Evolutionary conservation across 2,797 vertebrate genomes (phyloP), one percentile per base, ranked within the genome.

Genomic region (Cuniculus paca): DNA sequence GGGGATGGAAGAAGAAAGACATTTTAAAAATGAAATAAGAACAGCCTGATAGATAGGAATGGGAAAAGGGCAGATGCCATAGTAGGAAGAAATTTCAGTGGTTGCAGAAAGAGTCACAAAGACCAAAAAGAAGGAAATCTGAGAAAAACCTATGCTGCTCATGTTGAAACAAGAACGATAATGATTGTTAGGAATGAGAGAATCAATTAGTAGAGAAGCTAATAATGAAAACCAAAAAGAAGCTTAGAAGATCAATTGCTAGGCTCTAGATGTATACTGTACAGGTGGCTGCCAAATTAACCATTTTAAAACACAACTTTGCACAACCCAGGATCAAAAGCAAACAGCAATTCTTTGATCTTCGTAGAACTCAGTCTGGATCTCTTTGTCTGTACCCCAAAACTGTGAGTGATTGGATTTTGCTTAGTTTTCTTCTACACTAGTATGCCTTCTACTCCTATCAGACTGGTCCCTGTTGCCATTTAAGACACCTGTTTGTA

Each of bases 51-150:
- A 84, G 54, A 88, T 34, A 86, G 11, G 5, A 87, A 86, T 1
- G 3, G 28, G 89, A 72, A 48, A 52, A 86, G 39, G 39, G 80
- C 42, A n/a, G 54, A 52, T 17, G 1, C n/a, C 20, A 65, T 20
- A 26, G 5, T 20, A 56, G 17, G 34, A 95, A 39, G 54, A 88
- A 63, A 93, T 94, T 85, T 56, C 28, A 60, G 2, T 9, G 52
- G 48, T 31, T 92, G 39, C 61, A 34, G 48, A 72, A 88, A 74
- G 54, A 88, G 22, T 22, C 20, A 84, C 39, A 80, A n/a, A 75
- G 13, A 39, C n/a, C 77, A 81, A 77, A 90, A n/a, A 52, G 52
- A 95, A 94, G 72, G 36, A 90, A 54, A 24, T 86, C 34, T 60
- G 74, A 83, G 72, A 68, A 86, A 74, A 81, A 45, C 72, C 42